Evolutionary conservation across 2,888 invertebrate species (phyloP).

Genomic region (Ophraella communa): DNA sequence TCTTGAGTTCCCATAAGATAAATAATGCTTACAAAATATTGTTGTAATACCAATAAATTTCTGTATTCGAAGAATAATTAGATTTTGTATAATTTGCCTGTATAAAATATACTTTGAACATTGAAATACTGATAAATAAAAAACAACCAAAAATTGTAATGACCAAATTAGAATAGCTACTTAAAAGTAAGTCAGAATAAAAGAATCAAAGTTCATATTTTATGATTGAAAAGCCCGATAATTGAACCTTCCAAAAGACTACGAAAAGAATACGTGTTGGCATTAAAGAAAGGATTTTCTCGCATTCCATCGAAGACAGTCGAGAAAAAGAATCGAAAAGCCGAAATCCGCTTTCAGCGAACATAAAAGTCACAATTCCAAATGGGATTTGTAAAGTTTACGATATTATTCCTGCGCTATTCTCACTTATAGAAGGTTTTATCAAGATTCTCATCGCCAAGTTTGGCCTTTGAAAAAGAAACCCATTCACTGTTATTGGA

Average conservation of each 20-base stretch:
- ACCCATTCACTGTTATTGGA: conserved; percentile 56
- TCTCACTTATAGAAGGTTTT: conserved; percentile 60
- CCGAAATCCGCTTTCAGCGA: conserved; percentile 60
- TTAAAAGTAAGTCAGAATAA: not conserved
- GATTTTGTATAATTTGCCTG: too few species aligned
- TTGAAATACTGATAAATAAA: not conserved
- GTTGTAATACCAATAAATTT: too few species aligned
- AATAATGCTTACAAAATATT: too few species aligned
- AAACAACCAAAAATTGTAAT: not conserved
- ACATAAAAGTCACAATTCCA: conserved; percentile 63
- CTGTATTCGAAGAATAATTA: too few species aligned
- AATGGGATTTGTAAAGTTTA: conserved; percentile 63
- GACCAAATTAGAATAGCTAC: not conserved
- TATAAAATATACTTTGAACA: too few species aligned
- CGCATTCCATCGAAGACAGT: conserved; percentile 24
- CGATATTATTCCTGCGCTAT: conserved; percentile 61
- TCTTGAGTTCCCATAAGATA: too few species aligned
- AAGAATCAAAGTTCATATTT: not conserved
- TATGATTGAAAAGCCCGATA: not conserved
- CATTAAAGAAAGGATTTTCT: conserved; percentile 28
- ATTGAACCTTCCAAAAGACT: conserved; percentile 7
- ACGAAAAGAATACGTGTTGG: conserved; percentile 27
- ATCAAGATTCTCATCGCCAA: conserved; percentile 56
- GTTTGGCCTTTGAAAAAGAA: conserved; percentile 55
- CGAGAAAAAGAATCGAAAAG: conserved; percentile 58